Evolutionary conservation across 1,140 invertebrate genomes (phyloP).

Genomic region (Eriosoma lanigerum): DNA sequence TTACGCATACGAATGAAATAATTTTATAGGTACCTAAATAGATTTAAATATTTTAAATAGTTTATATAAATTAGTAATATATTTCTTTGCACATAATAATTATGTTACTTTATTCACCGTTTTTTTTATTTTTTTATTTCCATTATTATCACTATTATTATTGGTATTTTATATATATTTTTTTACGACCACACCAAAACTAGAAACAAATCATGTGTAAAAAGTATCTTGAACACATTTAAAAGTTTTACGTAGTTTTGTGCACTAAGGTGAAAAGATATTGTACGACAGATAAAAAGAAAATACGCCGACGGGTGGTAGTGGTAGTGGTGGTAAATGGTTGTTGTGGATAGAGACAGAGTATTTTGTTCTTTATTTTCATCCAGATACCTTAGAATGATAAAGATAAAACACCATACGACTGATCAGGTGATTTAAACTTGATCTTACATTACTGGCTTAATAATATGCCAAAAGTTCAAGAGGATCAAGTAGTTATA

Average conservation of each 20-base stretch:
- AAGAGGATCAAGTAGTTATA: too few relatives aligned
- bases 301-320: background rate
- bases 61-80: too few relatives aligned
- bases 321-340: background rate
- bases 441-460: background rate
- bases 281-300: conserved; percentile 6
- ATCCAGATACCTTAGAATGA: conserved; percentile 8
- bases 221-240: conserved; percentile 41
- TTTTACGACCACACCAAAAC: background rate
- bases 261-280: conserved; percentile 37
- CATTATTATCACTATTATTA: background rate
- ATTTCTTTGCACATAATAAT: too few relatives aligned
- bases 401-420: background rate
- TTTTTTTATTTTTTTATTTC: too few relatives aligned
- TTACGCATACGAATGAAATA: too few relatives aligned
- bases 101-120: too few relatives aligned
- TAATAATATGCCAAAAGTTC: background rate
- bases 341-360: background rate
- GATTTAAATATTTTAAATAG: too few relatives aligned
- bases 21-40: too few relatives aligned
- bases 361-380: conserved; percentile 6
- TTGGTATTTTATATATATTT: background rate
- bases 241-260: conserved; percentile 46
- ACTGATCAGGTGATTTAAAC: conserved; percentile 19
- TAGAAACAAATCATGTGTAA: conserved; percentile 38